Evolutionary conservation across 2,888 invertebrate species (phyloP).

Genomic region (Hipparchia sbordonii): DNA sequence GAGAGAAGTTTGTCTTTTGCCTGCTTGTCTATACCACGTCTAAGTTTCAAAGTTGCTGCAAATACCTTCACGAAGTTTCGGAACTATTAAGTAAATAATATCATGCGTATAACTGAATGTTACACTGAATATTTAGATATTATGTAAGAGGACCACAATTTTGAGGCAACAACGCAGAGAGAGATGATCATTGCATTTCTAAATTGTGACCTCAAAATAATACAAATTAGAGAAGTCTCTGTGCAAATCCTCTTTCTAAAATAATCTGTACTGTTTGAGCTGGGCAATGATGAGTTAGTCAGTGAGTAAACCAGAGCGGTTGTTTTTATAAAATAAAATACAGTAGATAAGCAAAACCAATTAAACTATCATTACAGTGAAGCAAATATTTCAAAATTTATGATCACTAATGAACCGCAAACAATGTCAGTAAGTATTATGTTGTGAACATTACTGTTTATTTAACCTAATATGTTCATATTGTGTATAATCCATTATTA

Average conservation of each 20-base stretch:
- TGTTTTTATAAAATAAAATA: not conserved
- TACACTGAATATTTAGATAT: not conserved
- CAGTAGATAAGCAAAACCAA: conserved; percentile 1
- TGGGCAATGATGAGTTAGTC: too few species aligned
- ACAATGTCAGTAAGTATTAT: conserved; percentile 8
- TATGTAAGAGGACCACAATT: not conserved
- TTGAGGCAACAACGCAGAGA: not conserved
- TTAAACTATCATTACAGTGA: not conserved
- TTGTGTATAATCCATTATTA: not conserved
- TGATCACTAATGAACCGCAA: conserved; percentile 30
- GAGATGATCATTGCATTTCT: too few species aligned
- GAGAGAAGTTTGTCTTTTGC: not conserved
- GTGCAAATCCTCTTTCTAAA: too few species aligned
- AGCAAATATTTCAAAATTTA: conserved; percentile 19
- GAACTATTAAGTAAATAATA: conserved; percentile 31
- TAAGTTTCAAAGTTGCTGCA: conserved; percentile 26
- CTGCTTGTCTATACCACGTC: conserved; percentile 20
- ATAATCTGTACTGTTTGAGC: too few species aligned
- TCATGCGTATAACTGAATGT: conserved; percentile 30
- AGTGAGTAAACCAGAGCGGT: not conserved
- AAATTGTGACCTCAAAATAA: too few species aligned
- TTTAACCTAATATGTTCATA: not conserved
- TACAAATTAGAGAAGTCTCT: not conserved
- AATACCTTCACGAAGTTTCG: conserved; percentile 20
- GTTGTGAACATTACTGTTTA: conserved; percentile 5